Base-by-base conservation (phyloP, 2,113 vertebrate species). In the Phyllopteryx taeniolatus region DNA sequence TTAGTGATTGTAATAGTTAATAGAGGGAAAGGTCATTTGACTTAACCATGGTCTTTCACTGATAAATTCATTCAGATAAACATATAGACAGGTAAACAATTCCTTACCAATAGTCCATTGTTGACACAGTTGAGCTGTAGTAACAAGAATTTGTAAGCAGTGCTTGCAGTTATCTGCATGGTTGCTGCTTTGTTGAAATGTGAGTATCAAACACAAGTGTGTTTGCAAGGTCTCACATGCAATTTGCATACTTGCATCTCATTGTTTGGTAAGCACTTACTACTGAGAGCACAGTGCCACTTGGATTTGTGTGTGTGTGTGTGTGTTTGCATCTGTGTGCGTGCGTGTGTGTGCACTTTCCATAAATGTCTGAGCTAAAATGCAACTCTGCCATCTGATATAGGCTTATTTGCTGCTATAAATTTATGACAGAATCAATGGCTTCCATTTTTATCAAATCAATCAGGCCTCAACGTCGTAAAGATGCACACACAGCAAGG, bases 381-480 rank as follows among this genome's bases (percentile, higher is more conserved):
- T 89, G 90, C 91, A 89, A 88, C 82, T 88, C 88, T 87, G 88
- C 90, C 85, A 83, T 90, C 78, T 87, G 84, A 87, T 84, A 83
- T 90, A 92, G 91, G 91, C 75, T 91, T 89, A 92, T 88, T 68
- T 83, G 82, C 79, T 78, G 74, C 86, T 89, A 89, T 92, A 90
- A 92, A 92, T 91, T 92, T 88, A 87, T 79, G 83, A 85, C 85
- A 88, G 83, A 90, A 90, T 92, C 90, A 90, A 89, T 91, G 85
- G 77, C 86, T 88, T 90, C 90, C 86, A 88, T 88, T 92, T 90
- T 91, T 88, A 89, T 90, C 86, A 87, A 91, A 91, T 91, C 89
- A 89, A 86, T 90, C 87, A 89, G 81, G 63, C 68, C 79, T 83
- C 85, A 79, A 91, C 87, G 81, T 88, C 82, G 47, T 72, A 64